Evolutionary conservation across 2,888 invertebrate genomes (phyloP).

Genomic region (Machimus atricapillus): DNA sequence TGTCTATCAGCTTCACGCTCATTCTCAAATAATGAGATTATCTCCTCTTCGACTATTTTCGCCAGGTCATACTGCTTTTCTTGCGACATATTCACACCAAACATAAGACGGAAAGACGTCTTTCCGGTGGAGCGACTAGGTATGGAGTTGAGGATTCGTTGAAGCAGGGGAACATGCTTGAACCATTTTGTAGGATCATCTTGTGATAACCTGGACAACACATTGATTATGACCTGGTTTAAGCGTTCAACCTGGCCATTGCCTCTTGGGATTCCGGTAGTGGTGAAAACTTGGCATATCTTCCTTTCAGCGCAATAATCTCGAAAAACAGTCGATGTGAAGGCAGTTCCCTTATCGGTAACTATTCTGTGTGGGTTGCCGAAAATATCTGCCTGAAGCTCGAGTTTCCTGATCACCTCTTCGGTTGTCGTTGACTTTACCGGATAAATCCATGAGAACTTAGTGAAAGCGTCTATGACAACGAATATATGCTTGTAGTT

Average conservation of each 20-base stretch:
- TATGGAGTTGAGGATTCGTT: background rate
- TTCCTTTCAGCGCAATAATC: background rate
- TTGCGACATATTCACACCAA: slow-evolving; percentile 36
- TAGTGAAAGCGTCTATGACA: background rate
- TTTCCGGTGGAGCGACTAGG: background rate
- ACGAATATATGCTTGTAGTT: slow-evolving; percentile 37
- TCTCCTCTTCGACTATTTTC: slow-evolving; percentile 11
- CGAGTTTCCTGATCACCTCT: background rate
- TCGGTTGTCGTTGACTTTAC: slow-evolving; percentile 2
- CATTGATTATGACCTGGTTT: too few relatives aligned
- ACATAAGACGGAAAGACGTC: background rate
- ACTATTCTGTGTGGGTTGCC: background rate
- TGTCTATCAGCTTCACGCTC: background rate
- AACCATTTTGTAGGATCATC: too few relatives aligned
- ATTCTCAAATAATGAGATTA: background rate
- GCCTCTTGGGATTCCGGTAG: background rate
- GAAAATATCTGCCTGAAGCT: background rate
- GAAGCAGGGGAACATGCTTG: background rate
- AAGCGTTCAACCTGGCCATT: background rate
- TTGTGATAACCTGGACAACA: too few relatives aligned
- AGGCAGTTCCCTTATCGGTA: background rate
- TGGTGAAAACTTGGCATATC: too few relatives aligned
- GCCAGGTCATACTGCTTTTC: background rate
- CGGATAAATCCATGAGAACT: background rate
- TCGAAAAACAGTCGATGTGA: background rate